Evolutionary conservation across 2,888 invertebrate species (phyloP).

Genomic region (Lordiphosa andalusiaca): DNA sequence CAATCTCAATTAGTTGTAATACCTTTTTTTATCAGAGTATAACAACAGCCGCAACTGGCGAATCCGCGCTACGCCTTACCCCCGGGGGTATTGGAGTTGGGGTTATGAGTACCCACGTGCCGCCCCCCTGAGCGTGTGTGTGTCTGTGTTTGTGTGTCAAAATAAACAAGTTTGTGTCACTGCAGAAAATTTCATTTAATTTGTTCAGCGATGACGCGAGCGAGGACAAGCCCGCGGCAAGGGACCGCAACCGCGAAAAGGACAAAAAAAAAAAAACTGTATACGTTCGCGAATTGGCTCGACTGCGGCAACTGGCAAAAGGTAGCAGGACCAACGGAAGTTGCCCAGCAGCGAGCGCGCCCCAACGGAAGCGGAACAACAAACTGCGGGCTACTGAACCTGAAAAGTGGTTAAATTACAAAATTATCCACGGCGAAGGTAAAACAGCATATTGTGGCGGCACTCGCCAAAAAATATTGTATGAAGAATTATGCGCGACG

Average conservation of each 20-base stretch:
- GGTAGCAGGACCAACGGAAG: slow-evolving; percentile 48
- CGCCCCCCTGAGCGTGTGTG: slow-evolving; percentile 15
- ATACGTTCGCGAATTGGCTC: slow-evolving; percentile 6
- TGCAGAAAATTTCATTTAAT: slow-evolving; percentile 79
- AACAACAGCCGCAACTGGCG: not conserved
- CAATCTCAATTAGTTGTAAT: not conserved
- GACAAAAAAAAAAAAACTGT: slow-evolving; percentile 22
- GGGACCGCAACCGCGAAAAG: slow-evolving; percentile 18
- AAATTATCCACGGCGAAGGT: slow-evolving; percentile 74
- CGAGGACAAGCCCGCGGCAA: slow-evolving; percentile 9
- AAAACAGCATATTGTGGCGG: slow-evolving; percentile 39
- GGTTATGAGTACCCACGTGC: slow-evolving; percentile 7
- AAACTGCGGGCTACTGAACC: slow-evolving; percentile 75
- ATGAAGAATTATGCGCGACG: slow-evolving; percentile 72
- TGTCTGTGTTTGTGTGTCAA: slow-evolving; percentile 66
- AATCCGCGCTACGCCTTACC: slow-evolving; percentile 1
- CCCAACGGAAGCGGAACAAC: slow-evolving; percentile 58
- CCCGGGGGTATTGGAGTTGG: slow-evolving; percentile 1
- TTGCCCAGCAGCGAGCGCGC: slow-evolving; percentile 48
- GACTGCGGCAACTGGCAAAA: slow-evolving; percentile 26
- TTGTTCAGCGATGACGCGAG: slow-evolving; percentile 60
- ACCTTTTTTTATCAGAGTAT: not conserved
- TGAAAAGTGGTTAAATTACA: slow-evolving; percentile 81
- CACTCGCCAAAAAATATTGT: slow-evolving; percentile 49
- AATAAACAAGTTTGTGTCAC: slow-evolving; percentile 79